Conservation (phyloP, 2,113 vertebrate species). For the Anoura caudifer region DNA sequence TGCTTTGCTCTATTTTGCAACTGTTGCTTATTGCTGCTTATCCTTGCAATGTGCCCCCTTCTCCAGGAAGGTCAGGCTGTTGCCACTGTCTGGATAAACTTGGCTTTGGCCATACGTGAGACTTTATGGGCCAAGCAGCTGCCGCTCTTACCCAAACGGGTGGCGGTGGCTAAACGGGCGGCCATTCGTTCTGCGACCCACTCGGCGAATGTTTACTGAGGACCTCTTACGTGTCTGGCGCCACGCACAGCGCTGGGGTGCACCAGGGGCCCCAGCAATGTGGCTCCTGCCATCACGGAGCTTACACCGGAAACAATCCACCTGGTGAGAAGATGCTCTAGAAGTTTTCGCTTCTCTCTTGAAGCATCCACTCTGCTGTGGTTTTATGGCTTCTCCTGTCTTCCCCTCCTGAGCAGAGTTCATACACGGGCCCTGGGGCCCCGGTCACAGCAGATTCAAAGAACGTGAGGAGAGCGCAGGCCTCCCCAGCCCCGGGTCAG, state of each 20-base stretch:
- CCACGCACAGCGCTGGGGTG: accelerated
- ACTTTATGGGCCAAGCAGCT: background rate
- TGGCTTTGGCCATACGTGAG: background rate
- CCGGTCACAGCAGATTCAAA: background rate
- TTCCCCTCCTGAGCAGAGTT: background rate
- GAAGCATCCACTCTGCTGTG: background rate
- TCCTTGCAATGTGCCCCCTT: background rate
- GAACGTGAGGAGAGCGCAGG: no score
- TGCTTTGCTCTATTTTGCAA: accelerated
- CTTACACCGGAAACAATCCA: accelerated
- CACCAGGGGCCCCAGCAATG: background rate
- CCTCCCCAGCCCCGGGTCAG: background rate
- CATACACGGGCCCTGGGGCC: background rate
- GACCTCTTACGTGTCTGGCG: background rate
- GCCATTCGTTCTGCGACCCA: no score
- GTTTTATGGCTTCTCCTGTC: accelerated
- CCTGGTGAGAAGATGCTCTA: accelerated
- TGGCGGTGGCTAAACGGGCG: background rate
- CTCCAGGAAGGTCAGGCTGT: background rate
- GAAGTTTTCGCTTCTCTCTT: accelerated
- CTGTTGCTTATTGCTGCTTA: background rate
- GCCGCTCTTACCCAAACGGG: background rate
- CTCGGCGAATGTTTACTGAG: background rate
- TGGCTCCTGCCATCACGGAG: background rate
- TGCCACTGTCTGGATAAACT: background rate